Conservation (phyloP, 1,140 invertebrate genomes). For the Berghia stephanieae region DNA sequence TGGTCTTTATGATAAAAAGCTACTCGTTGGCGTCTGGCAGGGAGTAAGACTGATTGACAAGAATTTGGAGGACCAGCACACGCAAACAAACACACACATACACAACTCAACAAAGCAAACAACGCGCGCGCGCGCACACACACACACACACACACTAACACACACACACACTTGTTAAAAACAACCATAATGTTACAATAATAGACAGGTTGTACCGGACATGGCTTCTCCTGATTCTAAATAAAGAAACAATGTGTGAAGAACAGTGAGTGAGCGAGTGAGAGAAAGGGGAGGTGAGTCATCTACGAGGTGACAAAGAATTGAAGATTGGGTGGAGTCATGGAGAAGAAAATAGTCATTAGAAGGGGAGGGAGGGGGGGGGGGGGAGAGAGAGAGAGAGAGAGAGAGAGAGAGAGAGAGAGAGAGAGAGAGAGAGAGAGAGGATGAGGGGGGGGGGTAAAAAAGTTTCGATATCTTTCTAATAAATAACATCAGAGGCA, state of each 20-base stretch:
- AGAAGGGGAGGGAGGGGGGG: background rate
- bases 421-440: too few relatives aligned
- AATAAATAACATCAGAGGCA: background rate
- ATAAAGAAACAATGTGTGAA: background rate
- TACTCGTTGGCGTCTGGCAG: too few relatives aligned
- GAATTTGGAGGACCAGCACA: slow-evolving; percentile 2
- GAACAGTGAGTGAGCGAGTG: slow-evolving; percentile 8
- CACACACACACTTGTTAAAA: background rate
- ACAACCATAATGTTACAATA: background rate
- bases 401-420: too few relatives aligned
- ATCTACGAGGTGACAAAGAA: background rate
- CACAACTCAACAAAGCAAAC: background rate
- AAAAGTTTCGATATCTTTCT: background rate
- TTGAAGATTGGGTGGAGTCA: background rate
- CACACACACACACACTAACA: background rate
- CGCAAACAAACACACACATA: slow-evolving; percentile 3
- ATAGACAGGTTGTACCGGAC: background rate
- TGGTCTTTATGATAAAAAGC: background rate
- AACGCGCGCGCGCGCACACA: background rate
- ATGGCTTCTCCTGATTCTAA: too few relatives aligned
- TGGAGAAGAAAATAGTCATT: background rate
- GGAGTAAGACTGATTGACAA: too few relatives aligned
- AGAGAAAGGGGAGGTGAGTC: slow-evolving; percentile 11
- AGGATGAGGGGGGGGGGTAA: background rate
- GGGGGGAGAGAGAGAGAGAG: too few relatives aligned